Conservation (phyloP, 1,140 invertebrate genomes). For the Campodea augens region DNA sequence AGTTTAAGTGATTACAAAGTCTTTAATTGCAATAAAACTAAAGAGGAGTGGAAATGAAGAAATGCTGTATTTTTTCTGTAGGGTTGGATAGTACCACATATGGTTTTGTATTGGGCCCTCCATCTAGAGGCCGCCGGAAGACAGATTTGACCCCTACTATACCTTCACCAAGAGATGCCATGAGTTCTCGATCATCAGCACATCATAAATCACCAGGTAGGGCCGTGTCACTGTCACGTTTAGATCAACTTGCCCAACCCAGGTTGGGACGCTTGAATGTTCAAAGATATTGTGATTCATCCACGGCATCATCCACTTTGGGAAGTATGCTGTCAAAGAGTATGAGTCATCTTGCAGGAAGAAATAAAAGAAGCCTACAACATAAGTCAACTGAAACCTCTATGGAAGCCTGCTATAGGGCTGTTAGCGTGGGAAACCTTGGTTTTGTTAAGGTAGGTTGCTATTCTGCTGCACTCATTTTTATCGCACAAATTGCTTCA, state of each 20-base stretch:
- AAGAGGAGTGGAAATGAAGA: too few relatives aligned
- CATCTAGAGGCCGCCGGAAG: conserved; percentile 35
- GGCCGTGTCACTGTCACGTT: conserved; percentile 75
- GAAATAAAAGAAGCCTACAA: too few relatives aligned
- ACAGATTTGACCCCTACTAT: conserved; percentile 78
- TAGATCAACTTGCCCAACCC: conserved; percentile 63
- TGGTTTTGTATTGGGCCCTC: not conserved
- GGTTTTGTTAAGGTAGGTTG: too few relatives aligned
- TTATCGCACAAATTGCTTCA: too few relatives aligned
- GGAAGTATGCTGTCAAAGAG: conserved; percentile 39
- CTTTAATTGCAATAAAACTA: too few relatives aligned
- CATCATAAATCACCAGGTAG: conserved; percentile 37
- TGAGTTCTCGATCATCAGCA: conserved; percentile 28
- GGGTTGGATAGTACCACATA: too few relatives aligned
- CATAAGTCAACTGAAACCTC: too few relatives aligned
- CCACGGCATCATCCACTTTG: conserved; percentile 15
- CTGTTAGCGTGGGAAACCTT: too few relatives aligned
- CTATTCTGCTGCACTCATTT: too few relatives aligned
- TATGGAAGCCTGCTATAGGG: too few relatives aligned
- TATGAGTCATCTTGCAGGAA: conserved; percentile 22
- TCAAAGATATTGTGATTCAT: conserved; percentile 12
- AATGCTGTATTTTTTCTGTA: too few relatives aligned
- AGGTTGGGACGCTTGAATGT: conserved; percentile 29
- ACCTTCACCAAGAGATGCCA: conserved; percentile 40
- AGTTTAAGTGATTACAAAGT: too few relatives aligned